Evolutionary conservation across 1,140 invertebrate species (phyloP), one percentile per base, ranked within the genome.

Genomic region (Procambarus clarkii): DNA sequence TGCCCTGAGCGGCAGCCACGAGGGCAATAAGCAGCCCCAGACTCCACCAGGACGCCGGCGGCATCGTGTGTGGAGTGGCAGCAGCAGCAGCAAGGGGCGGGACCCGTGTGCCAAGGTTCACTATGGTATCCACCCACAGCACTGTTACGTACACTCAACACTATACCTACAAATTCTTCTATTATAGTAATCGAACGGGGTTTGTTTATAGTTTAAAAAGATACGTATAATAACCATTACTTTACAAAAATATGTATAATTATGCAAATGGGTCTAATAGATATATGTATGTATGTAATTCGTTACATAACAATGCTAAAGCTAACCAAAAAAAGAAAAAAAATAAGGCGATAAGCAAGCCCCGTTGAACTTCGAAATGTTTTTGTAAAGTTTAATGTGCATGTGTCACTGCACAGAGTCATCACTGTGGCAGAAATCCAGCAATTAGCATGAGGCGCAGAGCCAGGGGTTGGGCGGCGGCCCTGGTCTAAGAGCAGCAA

Each of bases 131-230:
- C 69, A 34, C 69, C 4, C n/a, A 34, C 5, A 74, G 11, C 69
- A 74, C 69, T 74, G 69, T 74, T 74, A 74, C 69, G 3, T 7
- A 34, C 69, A 34, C 69, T 74, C 13, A 18, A 64, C 54, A 54
- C 79, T 54, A 48, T 81, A 81, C 54, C 44, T 81, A 81, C 60
- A 64, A 18, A 5, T 18, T 18, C 60, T 64, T 21, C 60, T 11
- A 54, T 81, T n/a, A 81, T 45, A 54, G 48, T n/a, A 81, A 80
- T 11, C 79, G 54, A 81, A 54, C 79, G 79, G 79, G 54, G 54
- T 54, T 81, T 81, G 79, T 81, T 81, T 81, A 81, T 58, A 81
- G 15, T n/a, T 54, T n/a, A 79, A 79, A 79, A 15, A 15, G 48
- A 54, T 54, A 54, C 13, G 13, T 54, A 54, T 54, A 54, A 8